A percentile compares a stretch with the other conserved stretches of the same genome.
Evolutionary conservation across 2,113 vertebrate species (phyloP).

Genomic region (Leucoraja erinaceus): DNA sequence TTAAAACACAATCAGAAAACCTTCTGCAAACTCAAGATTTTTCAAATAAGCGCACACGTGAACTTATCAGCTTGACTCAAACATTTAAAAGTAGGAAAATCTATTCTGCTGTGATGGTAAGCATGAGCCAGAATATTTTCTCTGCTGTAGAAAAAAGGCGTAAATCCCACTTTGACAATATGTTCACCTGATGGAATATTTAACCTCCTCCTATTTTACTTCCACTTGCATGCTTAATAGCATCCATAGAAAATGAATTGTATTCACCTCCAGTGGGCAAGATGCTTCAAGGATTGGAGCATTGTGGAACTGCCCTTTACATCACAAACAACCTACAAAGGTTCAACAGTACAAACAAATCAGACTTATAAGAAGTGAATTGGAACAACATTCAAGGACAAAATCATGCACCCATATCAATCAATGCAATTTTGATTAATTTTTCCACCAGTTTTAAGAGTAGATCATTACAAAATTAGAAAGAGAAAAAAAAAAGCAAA

Average conservation of each 20-base stretch:
- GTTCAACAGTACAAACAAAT: constrained; percentile 21
- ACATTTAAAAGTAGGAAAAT: not conserved
- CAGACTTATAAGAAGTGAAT: not conserved
- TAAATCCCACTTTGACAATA: not conserved
- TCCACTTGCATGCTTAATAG: constrained; percentile 5
- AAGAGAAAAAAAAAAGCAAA: not conserved
- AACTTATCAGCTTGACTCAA: not conserved
- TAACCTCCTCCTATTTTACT: not conserved
- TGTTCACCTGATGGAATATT: not conserved
- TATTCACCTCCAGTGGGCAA: not conserved
- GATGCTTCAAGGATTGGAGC: not conserved
- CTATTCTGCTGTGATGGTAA: not conserved
- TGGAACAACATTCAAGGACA: not conserved
- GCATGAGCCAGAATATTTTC: not conserved
- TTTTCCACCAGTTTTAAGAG: not conserved
- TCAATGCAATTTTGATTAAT: not conserved
- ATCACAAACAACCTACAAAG: not conserved
- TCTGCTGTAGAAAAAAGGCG: not conserved
- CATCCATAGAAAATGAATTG: not conserved
- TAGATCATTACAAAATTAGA: constrained; percentile 1
- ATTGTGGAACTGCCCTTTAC: not conserved
- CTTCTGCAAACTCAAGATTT: not conserved
- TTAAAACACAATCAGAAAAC: no score
- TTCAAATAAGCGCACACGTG: not conserved
- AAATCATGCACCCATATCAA: not conserved